Evolutionary conservation across 2,113 vertebrate genomes (phyloP).

Genomic region (Nerophis lumbriciformis): DNA sequence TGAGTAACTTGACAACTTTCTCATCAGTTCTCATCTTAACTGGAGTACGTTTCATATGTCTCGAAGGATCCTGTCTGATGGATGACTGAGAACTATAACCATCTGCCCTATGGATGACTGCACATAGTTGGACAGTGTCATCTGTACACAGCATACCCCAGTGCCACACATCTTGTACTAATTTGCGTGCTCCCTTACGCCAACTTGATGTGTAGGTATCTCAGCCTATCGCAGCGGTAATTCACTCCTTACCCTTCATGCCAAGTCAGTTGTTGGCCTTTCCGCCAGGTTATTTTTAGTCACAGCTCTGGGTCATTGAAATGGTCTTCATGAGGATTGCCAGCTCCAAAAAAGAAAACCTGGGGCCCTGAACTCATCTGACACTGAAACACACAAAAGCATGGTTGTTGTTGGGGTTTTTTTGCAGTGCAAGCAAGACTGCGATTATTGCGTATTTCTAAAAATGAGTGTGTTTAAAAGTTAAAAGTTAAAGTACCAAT

Average conservation of each 20-base stretch:
- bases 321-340: conserved; percentile 52
- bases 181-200: conserved; percentile 68
- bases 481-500: too few relatives aligned
- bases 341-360: conserved; percentile 34
- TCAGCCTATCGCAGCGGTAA: conserved; percentile 70
- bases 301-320: conserved; percentile 65
- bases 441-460: conserved; percentile 24
- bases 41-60: too few relatives aligned
- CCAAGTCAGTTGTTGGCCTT: conserved; percentile 70
- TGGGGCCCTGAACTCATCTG: conserved; percentile 26
- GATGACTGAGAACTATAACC: too few relatives aligned
- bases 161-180: conserved; percentile 74
- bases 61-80: too few relatives aligned
- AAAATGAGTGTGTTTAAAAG: conserved; percentile 22
- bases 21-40: too few relatives aligned
- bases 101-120: conserved; percentile 64
- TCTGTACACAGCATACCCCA: conserved; percentile 67
- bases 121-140: conserved; percentile 68
- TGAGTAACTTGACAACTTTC: too few relatives aligned
- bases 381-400: conserved; percentile 15
- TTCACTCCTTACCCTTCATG: conserved; percentile 64
- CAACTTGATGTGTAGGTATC: conserved; percentile 69
- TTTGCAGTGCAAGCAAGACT: conserved; percentile 30
- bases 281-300: conserved; percentile 70
- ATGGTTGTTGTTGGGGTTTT: conserved; percentile 17